Evolutionary conservation across 2,797 vertebrate species (phyloP), one percentile per base, ranked within the genome.

Genomic region (Argyrosomus regius): DNA sequence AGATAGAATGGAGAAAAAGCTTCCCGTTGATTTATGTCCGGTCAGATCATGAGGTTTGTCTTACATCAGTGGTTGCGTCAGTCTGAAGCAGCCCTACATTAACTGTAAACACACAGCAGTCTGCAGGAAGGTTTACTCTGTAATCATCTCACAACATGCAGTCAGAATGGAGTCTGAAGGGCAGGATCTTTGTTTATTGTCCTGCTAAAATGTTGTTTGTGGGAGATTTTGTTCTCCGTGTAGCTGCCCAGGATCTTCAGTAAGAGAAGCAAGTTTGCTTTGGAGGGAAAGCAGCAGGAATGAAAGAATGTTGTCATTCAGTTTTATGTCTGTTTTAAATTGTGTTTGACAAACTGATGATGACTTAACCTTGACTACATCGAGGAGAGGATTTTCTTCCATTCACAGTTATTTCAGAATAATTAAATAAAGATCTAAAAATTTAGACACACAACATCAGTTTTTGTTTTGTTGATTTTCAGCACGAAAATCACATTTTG

Each of bases 61-160:
- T 26, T 52, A 70, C 72, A 63, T 28, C 54, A 6, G 77, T 78
- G 78, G 68, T 69, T 88, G 84, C 49, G 31, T 17, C 10, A 39
- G 75, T 78, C 72, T 72, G 62, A 59, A 60, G 70, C n/a, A 50
- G 72, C 73, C 57, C 59, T 46, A 24, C 49, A 48, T 72, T 78
- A 50, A 64, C 66, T 64, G 59, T 56, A 79, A 85, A 78, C 69
- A 56, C 45, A 67, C 41, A 71, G 59, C 13, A 26, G 57, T 72
- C 58, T 69, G 31, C 65, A 69, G 28, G 60, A 48, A 61, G 70
- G 12, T 65, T 66, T 66, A 75, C 57, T 22, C 75, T 81, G 22
- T 86, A 84, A 88, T 91, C 86, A 86, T 76, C 59, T 67, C 53
- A 64, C 52, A 53, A 65, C 65, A 39, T 46, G 35, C 28, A 39